Base-by-base conservation (phyloP, 1,140 invertebrate genomes). In the Maconellicoccus hirsutus region DNA sequence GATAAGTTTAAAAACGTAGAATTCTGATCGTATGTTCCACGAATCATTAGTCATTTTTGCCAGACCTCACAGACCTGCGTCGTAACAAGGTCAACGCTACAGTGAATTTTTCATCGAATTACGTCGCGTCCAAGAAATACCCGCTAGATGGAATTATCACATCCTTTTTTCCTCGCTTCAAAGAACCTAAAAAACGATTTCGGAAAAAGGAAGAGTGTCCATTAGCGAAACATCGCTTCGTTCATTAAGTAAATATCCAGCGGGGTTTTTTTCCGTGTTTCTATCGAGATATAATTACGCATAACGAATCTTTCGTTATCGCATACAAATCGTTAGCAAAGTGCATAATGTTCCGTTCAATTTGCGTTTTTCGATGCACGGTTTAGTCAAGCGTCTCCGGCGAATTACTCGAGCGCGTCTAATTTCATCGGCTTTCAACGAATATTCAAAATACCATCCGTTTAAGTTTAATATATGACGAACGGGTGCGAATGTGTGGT, bases 391-490 rank as follows among this genome's bases (percentile, higher is more conserved):
- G 42, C 42, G 42, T 52, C 42, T 52, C n/a, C n/a, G n/a, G n/a
- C n/a, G 12, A 19, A 52, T 52, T 52, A 52, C 42, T 52, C 42
- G n/a, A 52, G 42, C 42, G 42, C 2, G n/a, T 52, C 42, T 52
- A 52, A 52, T 52, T 52, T 52, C 42, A 52, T 52, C n/a, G n/a
- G 42, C n/a, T 52, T 52, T 52, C 42, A 52, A 52, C 42, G 42
- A 52, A 52, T 52, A 52, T 52, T 52, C 42, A n/a, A 52, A 52
- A 52, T 52, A 52, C 42, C 42, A 52, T 38, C 33, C 33, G 33
- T 38, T 38, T 38, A 38, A 38, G 6, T 38, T 38, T 38, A 38
- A 38, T 38, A 6, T 38, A 38, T 14, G 33, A 7, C 33, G 6
- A 38, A 38, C n/a, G n/a, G n/a, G n/a, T n/a, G n/a, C n/a, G n/a